Conservation (phyloP, 2,797 vertebrate species). For the Onychomys leucogaster region DNA sequence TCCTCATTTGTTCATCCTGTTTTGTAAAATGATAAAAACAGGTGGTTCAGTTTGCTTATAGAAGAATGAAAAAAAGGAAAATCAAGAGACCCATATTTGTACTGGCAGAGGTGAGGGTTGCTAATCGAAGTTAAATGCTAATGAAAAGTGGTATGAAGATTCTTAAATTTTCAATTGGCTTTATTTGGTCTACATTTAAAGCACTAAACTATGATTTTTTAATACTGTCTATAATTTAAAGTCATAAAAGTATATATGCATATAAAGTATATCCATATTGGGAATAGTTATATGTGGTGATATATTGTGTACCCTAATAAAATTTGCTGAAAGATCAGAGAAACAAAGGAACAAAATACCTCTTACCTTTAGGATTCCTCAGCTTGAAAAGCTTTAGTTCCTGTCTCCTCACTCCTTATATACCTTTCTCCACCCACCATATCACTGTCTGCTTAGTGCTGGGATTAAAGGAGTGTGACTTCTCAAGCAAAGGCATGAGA, state of each 20-base stretch:
- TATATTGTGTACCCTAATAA: no score
- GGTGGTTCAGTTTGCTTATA: not conserved
- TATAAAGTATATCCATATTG: not conserved
- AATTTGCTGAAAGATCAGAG: no score
- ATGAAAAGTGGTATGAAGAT: not conserved
- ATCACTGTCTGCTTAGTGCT: no score
- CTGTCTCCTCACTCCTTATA: no score
- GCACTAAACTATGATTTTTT: slow-evolving; percentile 14
- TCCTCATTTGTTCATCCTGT: not conserved
- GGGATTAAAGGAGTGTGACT: no score
- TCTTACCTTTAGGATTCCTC: no score
- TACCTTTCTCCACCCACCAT: no score
- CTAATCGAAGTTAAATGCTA: slow-evolving; percentile 15
- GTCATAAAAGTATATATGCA: not conserved
- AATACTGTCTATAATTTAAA: slow-evolving; percentile 2
- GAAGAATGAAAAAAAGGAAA: slow-evolving; percentile 26
- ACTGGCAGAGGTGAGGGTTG: not conserved
- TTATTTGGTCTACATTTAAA: not conserved
- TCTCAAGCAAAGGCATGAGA: no score
- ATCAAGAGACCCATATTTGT: not conserved
- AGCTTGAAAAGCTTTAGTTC: no score
- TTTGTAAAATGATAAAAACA: not conserved
- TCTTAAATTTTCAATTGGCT: not conserved
- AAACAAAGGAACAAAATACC: no score
- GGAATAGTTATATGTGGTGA: not conserved